Evolutionary conservation across 2,797 vertebrate species (phyloP).

Genomic region (Tolypeutes matacus): DNA sequence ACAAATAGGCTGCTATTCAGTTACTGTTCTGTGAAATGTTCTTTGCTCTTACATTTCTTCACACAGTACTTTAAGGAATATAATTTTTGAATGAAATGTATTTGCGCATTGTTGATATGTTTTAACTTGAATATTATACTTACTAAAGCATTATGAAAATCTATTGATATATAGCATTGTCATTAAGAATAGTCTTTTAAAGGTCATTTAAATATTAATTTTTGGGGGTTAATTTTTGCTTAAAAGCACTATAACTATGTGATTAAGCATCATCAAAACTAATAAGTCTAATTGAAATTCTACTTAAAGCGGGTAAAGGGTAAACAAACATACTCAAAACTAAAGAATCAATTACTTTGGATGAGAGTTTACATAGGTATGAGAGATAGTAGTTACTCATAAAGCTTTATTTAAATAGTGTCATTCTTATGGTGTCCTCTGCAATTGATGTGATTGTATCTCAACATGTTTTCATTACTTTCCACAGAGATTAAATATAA

Average conservation of each 20-base stretch:
- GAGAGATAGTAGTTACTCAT: not conserved
- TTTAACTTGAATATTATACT: not conserved
- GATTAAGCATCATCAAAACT: conserved; percentile 35
- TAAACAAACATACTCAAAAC: not conserved
- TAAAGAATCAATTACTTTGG: not conserved
- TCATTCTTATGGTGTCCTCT: not conserved
- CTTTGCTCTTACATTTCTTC: not conserved
- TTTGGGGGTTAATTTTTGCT: conserved; percentile 17
- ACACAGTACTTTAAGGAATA: not conserved
- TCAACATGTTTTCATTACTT: conserved; percentile 8
- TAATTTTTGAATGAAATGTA: not conserved
- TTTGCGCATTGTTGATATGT: not conserved
- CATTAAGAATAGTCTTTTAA: not conserved
- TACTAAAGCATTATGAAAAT: not conserved
- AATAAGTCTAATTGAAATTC: not conserved
- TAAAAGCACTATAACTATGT: not conserved
- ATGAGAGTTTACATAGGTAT: not conserved
- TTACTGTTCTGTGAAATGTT: not conserved
- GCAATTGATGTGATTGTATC: not conserved
- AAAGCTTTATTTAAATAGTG: not conserved
- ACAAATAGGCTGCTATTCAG: not conserved
- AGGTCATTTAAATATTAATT: not conserved
- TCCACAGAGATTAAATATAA: not conserved
- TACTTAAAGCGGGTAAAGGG: conserved; percentile 22
- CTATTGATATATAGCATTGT: not conserved